A percentile compares a stretch with the other conserved stretches of the same genome.
phyloP scores from a whole-genome alignment of 2,797 vertebrate genomes.

The Hypotaenidia okinawae region DNA sequence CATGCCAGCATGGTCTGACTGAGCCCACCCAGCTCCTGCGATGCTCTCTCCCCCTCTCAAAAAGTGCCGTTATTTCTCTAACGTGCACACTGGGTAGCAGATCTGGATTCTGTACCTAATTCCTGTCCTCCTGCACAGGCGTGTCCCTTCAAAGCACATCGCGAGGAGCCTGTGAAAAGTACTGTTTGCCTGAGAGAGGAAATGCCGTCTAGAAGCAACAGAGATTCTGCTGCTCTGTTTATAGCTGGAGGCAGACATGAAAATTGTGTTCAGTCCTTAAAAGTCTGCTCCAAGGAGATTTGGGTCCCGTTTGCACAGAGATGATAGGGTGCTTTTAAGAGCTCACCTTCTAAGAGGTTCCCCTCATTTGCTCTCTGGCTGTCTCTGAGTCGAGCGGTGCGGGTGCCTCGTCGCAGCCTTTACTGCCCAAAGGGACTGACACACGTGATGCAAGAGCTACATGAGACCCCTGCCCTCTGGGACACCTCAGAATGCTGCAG shows the following conservation, averaged over 20 bases:
- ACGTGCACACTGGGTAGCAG: not conserved
- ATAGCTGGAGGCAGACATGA: not conserved
- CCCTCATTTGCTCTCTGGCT: not conserved
- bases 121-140: not conserved
- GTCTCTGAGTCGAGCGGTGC: rapidly evolving
- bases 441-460: rapidly evolving
- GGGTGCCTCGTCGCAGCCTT: not conserved
- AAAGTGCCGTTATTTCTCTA: not conserved
- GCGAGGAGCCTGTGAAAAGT: not conserved
- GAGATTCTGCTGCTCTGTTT: not conserved
- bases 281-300: not conserved
- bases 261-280: not conserved
- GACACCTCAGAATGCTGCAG: not conserved
- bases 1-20: not conserved
- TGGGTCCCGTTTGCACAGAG: not conserved
- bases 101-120: not conserved
- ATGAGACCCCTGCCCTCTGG: not conserved
- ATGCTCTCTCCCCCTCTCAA: not conserved
- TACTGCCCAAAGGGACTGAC: not conserved
- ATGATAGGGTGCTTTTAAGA: not conserved
- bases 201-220: not conserved
- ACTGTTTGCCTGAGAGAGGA: not conserved
- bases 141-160: not conserved
- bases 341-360: not conserved
- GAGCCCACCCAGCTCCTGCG: not conserved